Percentiles rank a stretch among this genome's conserved stretches.
Conservation (phyloP, 2,888 invertebrate genomes). For the Tetheella fluctuosa region DNA sequence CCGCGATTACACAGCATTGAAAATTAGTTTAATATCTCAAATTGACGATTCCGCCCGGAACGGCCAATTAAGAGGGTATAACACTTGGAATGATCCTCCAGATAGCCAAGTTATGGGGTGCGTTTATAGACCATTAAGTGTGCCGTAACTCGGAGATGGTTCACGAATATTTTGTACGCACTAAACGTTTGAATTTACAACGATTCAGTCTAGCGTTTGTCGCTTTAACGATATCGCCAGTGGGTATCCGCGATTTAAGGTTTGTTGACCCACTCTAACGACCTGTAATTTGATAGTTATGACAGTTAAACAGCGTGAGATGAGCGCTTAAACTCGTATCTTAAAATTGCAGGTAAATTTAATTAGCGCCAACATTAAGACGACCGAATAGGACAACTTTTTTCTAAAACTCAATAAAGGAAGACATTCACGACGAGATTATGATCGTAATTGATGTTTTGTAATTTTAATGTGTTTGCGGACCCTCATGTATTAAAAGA, state of each 20-base stretch:
- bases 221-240: constrained; percentile 23
- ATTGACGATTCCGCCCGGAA: constrained; percentile 82
- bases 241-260: constrained; percentile 25
- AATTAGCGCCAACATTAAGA: constrained; percentile 9
- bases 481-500: constrained; percentile 32
- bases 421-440: constrained; percentile 20
- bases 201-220: constrained; percentile 20
- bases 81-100: constrained; percentile 75
- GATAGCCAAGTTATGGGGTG: constrained; percentile 82
- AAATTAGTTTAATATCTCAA: constrained; percentile 84
- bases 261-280: constrained; percentile 36
- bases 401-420: constrained; percentile 9
- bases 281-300: constrained; percentile 39
- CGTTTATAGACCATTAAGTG: constrained; percentile 78
- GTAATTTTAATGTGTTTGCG: constrained; percentile 15
- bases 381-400: constrained; percentile 2
- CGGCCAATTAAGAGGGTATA: constrained; percentile 81
- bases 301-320: constrained; percentile 26
- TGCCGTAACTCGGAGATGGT: constrained; percentile 55
- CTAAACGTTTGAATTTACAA: constrained; percentile 54
- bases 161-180: constrained; percentile 44
- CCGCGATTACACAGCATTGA: constrained; percentile 79
- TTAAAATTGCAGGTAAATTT: constrained; percentile 25
- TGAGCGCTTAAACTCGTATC: constrained; percentile 18
- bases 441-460: constrained; percentile 25